Evolutionary conservation across 2,797 vertebrate species (phyloP).

Genomic region (Nasua narica): DNA sequence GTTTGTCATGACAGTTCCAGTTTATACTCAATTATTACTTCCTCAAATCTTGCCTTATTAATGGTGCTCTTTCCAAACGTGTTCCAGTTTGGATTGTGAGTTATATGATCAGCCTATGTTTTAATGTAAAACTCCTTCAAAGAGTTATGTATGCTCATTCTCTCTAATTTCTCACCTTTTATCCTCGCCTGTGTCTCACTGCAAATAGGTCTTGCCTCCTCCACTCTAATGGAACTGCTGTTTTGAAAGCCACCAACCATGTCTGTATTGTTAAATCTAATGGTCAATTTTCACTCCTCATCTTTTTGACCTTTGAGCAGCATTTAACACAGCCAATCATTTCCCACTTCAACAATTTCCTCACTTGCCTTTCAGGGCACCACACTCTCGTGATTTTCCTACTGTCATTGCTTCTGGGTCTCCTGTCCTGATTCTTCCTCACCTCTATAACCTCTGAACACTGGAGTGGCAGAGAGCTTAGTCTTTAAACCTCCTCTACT

Average conservation of each 20-base stretch:
- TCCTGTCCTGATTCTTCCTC: neutral
- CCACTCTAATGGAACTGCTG: neutral
- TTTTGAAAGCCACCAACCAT: no score
- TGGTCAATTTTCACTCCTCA: neutral
- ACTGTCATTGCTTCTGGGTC: neutral
- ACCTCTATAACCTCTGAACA: neutral
- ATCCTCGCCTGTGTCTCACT: neutral
- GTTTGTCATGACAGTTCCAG: neutral
- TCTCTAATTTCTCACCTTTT: neutral
- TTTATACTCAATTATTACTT: constrained; percentile 40
- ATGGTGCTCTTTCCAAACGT: constrained; percentile 57
- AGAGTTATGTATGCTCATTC: neutral
- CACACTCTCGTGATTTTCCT: neutral
- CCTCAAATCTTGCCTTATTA: constrained; percentile 35
- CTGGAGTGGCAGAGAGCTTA: neutral
- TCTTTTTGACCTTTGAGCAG: neutral
- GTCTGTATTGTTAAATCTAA: neutral
- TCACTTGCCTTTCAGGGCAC: neutral
- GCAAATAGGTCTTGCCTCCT: neutral
- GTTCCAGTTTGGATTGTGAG: constrained; percentile 16
- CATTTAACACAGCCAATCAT: neutral
- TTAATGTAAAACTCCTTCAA: neutral
- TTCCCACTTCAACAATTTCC: neutral
- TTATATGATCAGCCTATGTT: neutral
- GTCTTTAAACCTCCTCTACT: neutral